Evolutionary conservation across 2,113 vertebrate species (phyloP).

Genomic region (Hypomesus transpacificus): DNA sequence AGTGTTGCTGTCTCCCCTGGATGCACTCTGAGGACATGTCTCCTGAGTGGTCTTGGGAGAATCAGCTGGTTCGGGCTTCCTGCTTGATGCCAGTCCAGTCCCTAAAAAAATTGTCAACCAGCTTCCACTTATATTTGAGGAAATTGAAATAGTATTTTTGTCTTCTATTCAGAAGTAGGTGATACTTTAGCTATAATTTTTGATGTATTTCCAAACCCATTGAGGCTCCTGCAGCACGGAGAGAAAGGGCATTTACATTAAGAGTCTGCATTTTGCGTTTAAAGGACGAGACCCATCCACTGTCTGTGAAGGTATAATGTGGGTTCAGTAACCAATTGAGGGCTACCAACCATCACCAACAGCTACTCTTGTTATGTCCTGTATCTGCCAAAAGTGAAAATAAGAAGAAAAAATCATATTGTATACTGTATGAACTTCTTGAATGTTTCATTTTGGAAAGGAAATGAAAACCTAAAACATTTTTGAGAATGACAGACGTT

Average conservation of each 20-base stretch:
- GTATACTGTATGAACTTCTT: slow-evolving; percentile 13
- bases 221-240: not conserved
- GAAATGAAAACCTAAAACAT: not conserved
- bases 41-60: too few species aligned
- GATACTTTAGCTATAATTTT: slow-evolving; percentile 1
- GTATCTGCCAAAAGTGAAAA: slow-evolving; percentile 29
- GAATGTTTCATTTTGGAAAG: slow-evolving; percentile 8
- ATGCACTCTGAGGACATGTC: not conserved
- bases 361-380: slow-evolving; percentile 27
- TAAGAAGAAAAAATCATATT: slow-evolving; percentile 9
- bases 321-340: slow-evolving; percentile 53
- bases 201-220: not conserved
- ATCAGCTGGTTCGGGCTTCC: too few species aligned
- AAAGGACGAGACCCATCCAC: not conserved
- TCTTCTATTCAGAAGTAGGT: not conserved
- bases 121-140: not conserved
- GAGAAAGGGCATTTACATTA: not conserved
- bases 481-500: not conserved
- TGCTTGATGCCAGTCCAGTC: too few species aligned
- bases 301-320: slow-evolving; percentile 1
- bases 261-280: not conserved
- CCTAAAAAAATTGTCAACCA: not conserved
- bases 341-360: slow-evolving; percentile 54
- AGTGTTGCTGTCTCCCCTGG: not conserved
- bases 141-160: not conserved